Base-by-base conservation (phyloP, 2,888 invertebrate genomes). In the Metacarcinus magister region DNA sequence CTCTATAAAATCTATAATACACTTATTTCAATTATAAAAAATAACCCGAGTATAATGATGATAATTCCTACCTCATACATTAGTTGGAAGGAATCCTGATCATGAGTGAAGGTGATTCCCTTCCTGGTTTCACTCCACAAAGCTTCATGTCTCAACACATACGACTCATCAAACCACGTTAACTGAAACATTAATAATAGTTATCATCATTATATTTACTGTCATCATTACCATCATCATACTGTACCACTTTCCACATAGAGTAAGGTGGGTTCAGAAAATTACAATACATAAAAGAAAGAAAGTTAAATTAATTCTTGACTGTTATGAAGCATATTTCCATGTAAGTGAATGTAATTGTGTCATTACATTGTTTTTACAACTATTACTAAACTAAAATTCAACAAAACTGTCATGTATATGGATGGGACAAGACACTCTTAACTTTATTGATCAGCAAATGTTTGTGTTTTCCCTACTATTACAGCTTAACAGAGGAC, bases 131-230 rank as follows among this genome's bases (percentile, higher is more conserved):
- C 43, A 23, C 43, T 94, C 94, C 94, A 94, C 39, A 89, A 23
- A 16, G 46, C 48, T 23, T 94, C 44, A 28, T 94, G 91, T 23
- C 54, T n/a, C 48, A 94, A 19, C 19, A 28, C 28, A 39, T 23
- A 90, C 4, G 60, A 60, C 60, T 28, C 10, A 0, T 90, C 90
- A 54, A 94, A 94, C 94, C 94, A 94, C 23, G 54, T 89, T 19
- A 94, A 23, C 94, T 94, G 94, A 5, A 32, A 43, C 4, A 67
- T 67, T 39, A 32, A 60, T 60, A 60, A 2, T 60, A 23, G 23
- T 60, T 60, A 60, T 60, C 23, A 60, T 60, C 19, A 60, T 60
- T 60, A 60, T 60, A 16, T 60, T 60, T 3, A 23, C 2, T 60
- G 60, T 60, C 23, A 23, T 60, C 60, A 60, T 4, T 60, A 23